phyloP scores from a whole-genome alignment of 1,140 invertebrate genomes.

The Atopsyche davidsoni region DNA sequence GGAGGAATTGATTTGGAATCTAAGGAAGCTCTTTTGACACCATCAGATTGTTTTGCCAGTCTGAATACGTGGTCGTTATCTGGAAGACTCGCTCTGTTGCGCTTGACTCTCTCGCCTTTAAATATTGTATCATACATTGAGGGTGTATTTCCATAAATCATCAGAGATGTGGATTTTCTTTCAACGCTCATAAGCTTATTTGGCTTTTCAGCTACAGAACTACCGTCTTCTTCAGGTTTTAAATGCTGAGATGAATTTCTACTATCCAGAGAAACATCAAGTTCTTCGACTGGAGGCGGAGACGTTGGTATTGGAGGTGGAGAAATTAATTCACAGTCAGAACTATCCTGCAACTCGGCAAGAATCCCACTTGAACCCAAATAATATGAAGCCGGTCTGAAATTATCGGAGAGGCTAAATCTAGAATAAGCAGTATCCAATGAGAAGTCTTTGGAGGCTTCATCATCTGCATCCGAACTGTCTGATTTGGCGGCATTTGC shows the following conservation, averaged over 20 bases:
- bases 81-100: constrained; percentile 42
- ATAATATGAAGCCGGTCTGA: constrained; percentile 81
- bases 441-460: constrained; percentile 65
- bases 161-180: constrained; percentile 46
- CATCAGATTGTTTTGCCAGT: constrained; percentile 33
- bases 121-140: constrained; percentile 49
- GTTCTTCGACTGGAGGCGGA: constrained; percentile 63
- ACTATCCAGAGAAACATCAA: constrained; percentile 30
- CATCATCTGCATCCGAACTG: constrained; percentile 79
- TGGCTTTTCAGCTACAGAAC: background rate
- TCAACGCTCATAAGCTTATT: constrained; percentile 15
- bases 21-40: constrained; percentile 31
- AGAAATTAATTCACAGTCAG: constrained; percentile 73
- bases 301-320: constrained; percentile 76
- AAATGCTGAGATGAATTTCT: constrained; percentile 6
- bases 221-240: constrained; percentile 34
- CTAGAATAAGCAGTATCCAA: constrained; percentile 46
- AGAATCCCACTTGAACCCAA: constrained; percentile 57
- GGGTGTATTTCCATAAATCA: constrained; percentile 47
- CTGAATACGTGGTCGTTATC: constrained; percentile 30
- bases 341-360: constrained; percentile 68
- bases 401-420: constrained; percentile 81
- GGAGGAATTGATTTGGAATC: constrained; percentile 38
- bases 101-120: constrained; percentile 45
- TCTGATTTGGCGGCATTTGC: constrained; percentile 52